Conservation (phyloP, 2,797 vertebrate species). For the Australoheros facetus region DNA sequence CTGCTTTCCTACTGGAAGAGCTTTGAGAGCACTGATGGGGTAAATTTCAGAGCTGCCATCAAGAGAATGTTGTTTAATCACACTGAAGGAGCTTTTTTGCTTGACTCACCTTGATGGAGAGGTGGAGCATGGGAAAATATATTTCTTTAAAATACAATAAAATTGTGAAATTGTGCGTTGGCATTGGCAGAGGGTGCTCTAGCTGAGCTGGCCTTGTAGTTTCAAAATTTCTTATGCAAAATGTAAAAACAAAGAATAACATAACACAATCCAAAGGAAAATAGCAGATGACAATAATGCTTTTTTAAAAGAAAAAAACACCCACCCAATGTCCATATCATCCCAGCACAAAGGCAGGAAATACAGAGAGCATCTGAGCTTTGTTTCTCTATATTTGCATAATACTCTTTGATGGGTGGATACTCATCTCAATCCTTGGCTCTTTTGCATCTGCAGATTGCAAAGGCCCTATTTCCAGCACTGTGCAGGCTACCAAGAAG, state of each 20-base stretch:
- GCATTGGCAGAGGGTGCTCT: neutral
- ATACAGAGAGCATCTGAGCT: constrained; percentile 77
- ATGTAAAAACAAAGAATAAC: constrained; percentile 19
- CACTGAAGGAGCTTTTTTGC: neutral
- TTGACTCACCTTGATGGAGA: neutral
- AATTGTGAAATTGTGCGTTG: neutral
- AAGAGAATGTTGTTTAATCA: constrained; percentile 21
- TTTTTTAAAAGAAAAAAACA: constrained; percentile 52
- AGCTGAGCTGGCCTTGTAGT: neutral
- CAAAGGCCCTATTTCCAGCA: constrained; percentile 79
- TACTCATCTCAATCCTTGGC: constrained; percentile 75
- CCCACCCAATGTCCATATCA: constrained; percentile 52
- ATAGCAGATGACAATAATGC: constrained; percentile 47
- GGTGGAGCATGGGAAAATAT: neutral
- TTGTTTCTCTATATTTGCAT: constrained; percentile 80
- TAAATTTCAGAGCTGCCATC: constrained; percentile 37
- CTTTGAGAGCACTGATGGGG: constrained; percentile 40
- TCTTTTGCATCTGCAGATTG: constrained; percentile 79
- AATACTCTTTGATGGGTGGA: constrained; percentile 83
- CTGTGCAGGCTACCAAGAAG: constrained; percentile 78
- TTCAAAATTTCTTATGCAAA: constrained; percentile 5
- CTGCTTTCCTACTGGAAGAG: constrained; percentile 55
- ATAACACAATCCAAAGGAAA: constrained; percentile 41
- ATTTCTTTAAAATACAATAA: neutral
- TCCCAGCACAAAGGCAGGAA: constrained; percentile 42